Base-by-base conservation (phyloP, 2,888 invertebrate species). In the Ectobius pallidus region DNA sequence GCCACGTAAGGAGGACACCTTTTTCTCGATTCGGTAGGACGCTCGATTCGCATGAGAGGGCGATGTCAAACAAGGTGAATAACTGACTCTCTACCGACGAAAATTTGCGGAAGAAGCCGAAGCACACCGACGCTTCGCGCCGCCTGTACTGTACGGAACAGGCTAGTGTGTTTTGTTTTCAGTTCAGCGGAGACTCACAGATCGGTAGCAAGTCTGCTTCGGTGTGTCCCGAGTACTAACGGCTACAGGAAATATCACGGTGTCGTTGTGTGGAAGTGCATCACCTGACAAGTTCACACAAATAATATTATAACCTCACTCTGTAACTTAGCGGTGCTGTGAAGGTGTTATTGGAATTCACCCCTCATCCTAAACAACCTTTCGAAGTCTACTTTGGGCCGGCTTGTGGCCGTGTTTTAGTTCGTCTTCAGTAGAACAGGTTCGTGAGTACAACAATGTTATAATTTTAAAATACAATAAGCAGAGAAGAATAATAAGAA, bases 1-100 rank as follows among this genome's bases (percentile, higher is more conserved):
- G 44, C 65, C n/a, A 14, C 44, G 25, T 2, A 65, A 14, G 22
- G 63, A 22, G 42, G 65, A 44, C 44, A 58, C 27, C 27, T 11
- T 52, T 58, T 58, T 58, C 27, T 58, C 25, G 22, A n/a, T 58
- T 58, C 30, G 1, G 58, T 32, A 25, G 14, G 58, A 16, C 30
- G 32, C n/a, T 58, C 30, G 30, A 65, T 44, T 61, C 27, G 42
- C 42, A 65, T 25, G 44, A 65, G 42, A 65, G 65, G 27, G 42
- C 65, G 61, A 61, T 61, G 61, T 61, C 61, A 61, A 61, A 61
- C 32, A 61, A 61, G 61, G 61, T 61, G 61, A 61, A 32, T 61
- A 61, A 61, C n/a, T 46, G 63, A 42, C 46, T 65, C 25, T 46
- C 44, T 20, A 7, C 25, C 30, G 1, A 18, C 65, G 65, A 65